Conservation (phyloP, 2,113 vertebrate genomes). For the Myrmecophaga tridactyla region DNA sequence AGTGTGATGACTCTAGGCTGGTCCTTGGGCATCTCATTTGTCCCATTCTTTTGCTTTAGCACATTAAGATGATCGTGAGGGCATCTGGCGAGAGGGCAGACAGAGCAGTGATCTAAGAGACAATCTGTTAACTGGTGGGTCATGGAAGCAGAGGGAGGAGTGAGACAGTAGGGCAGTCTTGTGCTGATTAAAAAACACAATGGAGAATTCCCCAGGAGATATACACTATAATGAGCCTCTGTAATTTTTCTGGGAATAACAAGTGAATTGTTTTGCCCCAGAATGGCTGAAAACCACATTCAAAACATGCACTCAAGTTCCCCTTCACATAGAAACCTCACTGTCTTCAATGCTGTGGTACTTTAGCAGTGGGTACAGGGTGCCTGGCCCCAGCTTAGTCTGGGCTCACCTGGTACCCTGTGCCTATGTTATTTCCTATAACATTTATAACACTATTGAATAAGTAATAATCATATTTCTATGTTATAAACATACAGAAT, state of each 20-base stretch:
- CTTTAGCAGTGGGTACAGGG: neutral
- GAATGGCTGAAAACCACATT: neutral
- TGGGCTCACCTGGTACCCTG: too few relatives aligned
- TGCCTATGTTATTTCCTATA: too few relatives aligned
- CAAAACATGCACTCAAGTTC: neutral
- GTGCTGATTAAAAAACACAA: fast-evolving
- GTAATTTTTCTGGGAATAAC: neutral
- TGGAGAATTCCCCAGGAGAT: neutral
- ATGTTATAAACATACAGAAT: too few relatives aligned
- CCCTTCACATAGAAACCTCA: neutral
- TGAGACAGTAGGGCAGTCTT: fast-evolving
- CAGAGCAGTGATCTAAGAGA: neutral
- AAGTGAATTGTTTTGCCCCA: neutral
- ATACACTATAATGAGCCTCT: neutral
- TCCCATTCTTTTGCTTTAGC: neutral
- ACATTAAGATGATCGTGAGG: neutral
- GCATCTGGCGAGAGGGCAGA: neutral
- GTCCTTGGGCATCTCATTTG: too few relatives aligned
- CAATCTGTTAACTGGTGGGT: neutral
- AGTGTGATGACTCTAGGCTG: neutral
- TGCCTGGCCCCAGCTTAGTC: neutral
- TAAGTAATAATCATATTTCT: too few relatives aligned
- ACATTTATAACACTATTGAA: too few relatives aligned
- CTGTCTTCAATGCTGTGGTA: neutral
- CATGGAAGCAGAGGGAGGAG: neutral